These are phyloP conservation scores for Cephus pygmeus DNA, from an alignment of 2,888 invertebrate genomes.

Conservation along the genomic window DNA sequence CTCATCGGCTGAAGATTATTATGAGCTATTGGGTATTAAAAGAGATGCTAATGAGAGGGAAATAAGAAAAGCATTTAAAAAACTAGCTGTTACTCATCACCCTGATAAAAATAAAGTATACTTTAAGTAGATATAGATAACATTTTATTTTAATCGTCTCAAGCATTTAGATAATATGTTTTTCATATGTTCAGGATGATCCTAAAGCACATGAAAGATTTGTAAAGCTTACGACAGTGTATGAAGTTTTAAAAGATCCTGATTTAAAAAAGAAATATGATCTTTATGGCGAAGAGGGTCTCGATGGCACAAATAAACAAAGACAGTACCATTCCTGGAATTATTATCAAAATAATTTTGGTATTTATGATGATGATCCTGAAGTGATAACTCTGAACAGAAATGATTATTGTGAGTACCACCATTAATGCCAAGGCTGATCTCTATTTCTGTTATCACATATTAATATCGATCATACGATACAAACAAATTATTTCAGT, in stretches of 20 bases:
- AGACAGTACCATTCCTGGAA: conserved; percentile 82
- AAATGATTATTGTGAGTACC: conserved; percentile 78
- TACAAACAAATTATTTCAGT: conserved; percentile 51
- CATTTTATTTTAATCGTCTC: background rate
- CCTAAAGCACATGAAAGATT: conserved; percentile 81
- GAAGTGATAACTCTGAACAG: conserved; percentile 82
- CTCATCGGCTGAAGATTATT: conserved; percentile 69
- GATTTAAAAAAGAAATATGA: conserved; percentile 83
- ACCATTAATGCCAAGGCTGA: background rate
- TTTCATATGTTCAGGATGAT: conserved; percentile 72
- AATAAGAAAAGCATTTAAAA: conserved; percentile 83
- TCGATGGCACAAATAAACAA: conserved; percentile 71
- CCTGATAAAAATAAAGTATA: conserved; percentile 79
- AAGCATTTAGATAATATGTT: background rate
- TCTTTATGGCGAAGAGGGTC: conserved; percentile 79
- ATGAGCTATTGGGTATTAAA: conserved; percentile 75
- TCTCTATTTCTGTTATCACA: background rate
- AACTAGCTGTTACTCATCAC: conserved; percentile 78
- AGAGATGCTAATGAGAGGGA: conserved; percentile 77
- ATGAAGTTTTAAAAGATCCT: conserved; percentile 88
- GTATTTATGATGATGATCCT: conserved; percentile 87
- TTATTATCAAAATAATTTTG: conserved; percentile 84
- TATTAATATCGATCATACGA: background rate
- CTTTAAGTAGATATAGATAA: background rate
- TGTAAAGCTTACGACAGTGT: conserved; percentile 82